phyloP scores from a whole-genome alignment of 2,888 invertebrate genomes.

The Scaptomyza reducta region DNA sequence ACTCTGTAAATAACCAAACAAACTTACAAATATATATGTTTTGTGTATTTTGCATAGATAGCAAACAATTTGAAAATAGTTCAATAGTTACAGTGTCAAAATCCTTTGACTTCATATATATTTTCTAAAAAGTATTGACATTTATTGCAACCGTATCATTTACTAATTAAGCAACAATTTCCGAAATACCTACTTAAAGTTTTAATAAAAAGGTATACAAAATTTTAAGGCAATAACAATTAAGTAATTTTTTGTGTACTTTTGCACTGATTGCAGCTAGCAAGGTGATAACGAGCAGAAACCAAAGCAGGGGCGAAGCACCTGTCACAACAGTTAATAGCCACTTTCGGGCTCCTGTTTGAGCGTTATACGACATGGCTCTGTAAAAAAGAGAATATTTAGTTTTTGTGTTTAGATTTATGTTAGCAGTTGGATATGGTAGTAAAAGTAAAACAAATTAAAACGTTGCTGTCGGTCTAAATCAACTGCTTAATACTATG shows the following conservation, averaged over 20 bases:
- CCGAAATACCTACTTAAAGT: slow-evolving; percentile 72
- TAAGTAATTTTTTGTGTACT: slow-evolving; percentile 62
- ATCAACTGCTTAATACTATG: no score
- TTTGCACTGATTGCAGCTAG: slow-evolving; percentile 57
- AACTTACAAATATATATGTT: not conserved
- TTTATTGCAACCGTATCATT: slow-evolving; percentile 64
- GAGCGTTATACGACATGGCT: slow-evolving; percentile 82
- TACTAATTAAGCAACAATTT: slow-evolving; percentile 77
- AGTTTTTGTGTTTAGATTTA: not conserved
- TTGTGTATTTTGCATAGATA: slow-evolving; percentile 45
- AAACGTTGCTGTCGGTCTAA: no score
- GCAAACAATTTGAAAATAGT: slow-evolving; percentile 53
- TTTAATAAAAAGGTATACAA: slow-evolving; percentile 70
- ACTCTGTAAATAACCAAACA: slow-evolving; percentile 16
- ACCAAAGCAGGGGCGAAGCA: slow-evolving; percentile 18
- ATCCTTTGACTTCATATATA: slow-evolving; percentile 54
- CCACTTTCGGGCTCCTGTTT: slow-evolving; percentile 84
- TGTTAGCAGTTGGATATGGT: not conserved
- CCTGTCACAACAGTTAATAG: slow-evolving; percentile 75
- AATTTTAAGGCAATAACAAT: slow-evolving; percentile 72
- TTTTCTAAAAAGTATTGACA: slow-evolving; percentile 23
- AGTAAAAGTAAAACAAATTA: no score
- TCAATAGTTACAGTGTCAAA: slow-evolving; percentile 54
- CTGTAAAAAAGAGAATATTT: slow-evolving; percentile 41
- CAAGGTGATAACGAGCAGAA: slow-evolving; percentile 20